Evolutionary conservation across 2,888 invertebrate genomes (phyloP).

Genomic region (Synanthedon andrenaeformis): DNA sequence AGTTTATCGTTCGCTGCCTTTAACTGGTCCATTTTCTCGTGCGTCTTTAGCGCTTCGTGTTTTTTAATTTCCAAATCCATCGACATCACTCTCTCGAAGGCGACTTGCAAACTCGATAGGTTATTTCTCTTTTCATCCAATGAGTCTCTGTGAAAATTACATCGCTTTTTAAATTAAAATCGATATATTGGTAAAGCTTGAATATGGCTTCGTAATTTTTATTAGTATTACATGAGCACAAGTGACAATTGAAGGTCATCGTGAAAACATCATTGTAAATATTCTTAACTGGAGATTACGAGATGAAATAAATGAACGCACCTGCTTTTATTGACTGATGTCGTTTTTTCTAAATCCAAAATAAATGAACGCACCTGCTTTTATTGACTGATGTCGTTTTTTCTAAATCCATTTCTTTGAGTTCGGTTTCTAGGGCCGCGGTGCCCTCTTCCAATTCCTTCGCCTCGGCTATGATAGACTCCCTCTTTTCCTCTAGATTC

Average conservation of each 20-base stretch:
- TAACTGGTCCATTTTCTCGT: constrained; percentile 61
- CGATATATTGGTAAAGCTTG: too few species aligned
- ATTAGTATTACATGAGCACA: too few species aligned
- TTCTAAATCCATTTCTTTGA: constrained; percentile 40
- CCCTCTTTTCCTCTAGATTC: constrained; percentile 49
- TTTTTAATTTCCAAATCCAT: constrained; percentile 68
- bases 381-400: constrained; percentile 45
- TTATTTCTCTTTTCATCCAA: constrained; percentile 55
- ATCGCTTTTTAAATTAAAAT: too few species aligned
- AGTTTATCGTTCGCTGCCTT: constrained; percentile 58
- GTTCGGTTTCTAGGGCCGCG: constrained; percentile 33
- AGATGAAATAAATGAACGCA: constrained; percentile 8
- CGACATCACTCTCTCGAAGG: constrained; percentile 64
- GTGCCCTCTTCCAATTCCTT: constrained; percentile 38
- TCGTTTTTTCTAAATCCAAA: too few species aligned
- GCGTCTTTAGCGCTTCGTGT: constrained; percentile 67
- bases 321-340: constrained; percentile 31
- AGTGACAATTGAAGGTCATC: too few species aligned
- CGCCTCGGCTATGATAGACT: constrained; percentile 38
- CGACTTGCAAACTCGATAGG: constrained; percentile 44
- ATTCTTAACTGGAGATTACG: too few species aligned
- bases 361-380: constrained; percentile 29
- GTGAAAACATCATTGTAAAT: too few species aligned
- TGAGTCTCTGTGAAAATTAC: constrained; percentile 24
- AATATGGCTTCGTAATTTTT: too few species aligned